Percentiles rank a stretch among this genome's conserved stretches.
Conservation (phyloP, 2,113 vertebrate species). For the Garra rufa region DNA sequence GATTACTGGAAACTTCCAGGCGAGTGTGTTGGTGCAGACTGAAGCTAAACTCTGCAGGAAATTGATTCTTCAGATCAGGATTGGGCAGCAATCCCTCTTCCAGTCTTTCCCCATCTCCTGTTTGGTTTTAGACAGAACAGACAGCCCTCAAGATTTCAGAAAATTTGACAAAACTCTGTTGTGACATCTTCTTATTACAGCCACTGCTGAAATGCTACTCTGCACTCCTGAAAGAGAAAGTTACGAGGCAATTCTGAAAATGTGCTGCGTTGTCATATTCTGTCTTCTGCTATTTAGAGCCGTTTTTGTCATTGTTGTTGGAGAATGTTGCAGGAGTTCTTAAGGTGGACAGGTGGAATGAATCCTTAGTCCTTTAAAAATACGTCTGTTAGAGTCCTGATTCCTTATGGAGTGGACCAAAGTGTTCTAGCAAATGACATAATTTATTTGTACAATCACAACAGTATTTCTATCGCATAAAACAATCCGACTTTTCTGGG, state of each 20-base stretch:
- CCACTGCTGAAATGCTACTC: background rate
- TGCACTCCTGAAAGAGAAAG: background rate
- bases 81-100: background rate
- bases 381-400: background rate
- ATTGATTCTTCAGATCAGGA: background rate
- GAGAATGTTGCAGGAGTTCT: background rate
- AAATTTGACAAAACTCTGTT: slow-evolving; percentile 7
- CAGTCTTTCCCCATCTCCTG: background rate
- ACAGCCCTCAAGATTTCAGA: background rate
- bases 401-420: background rate
- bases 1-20: background rate
- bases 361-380: background rate
- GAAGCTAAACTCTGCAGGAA: background rate
- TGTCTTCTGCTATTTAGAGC: background rate
- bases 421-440: background rate
- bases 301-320: background rate
- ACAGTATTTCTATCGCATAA: too few relatives aligned
- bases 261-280: slow-evolving; percentile 2
- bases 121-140: background rate
- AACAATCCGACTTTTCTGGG: too few relatives aligned
- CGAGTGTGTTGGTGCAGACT: background rate
- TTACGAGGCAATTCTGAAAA: background rate
- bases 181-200: slow-evolving; percentile 1
- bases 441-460: too few relatives aligned
- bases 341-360: background rate